Conservation (phyloP, 2,113 vertebrate species). For the Aepyceros melampus region DNA sequence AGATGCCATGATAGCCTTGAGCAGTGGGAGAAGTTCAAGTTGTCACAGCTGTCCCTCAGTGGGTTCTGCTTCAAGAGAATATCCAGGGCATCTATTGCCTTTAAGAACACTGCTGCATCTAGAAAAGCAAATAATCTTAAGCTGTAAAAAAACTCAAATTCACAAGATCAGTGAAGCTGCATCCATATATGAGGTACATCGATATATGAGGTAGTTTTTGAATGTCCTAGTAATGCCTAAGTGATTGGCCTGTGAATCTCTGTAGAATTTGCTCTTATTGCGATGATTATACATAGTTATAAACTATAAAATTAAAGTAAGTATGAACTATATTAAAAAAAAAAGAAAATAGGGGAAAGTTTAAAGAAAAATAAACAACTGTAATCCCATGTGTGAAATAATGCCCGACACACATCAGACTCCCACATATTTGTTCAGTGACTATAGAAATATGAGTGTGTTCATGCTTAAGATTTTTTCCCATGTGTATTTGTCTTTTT, state of each 20-base stretch:
- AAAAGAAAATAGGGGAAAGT: not conserved
- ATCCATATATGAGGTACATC: conserved; percentile 42
- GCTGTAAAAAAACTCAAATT: conserved; percentile 85
- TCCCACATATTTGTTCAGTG: not conserved
- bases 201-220: conserved; percentile 80
- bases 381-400: not conserved
- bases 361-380: not conserved
- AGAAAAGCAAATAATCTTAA: conserved; percentile 99
- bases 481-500: not conserved
- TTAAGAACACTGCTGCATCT: conserved; percentile 98
- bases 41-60: conserved; percentile 93
- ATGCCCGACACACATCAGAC: no score
- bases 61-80: conserved; percentile 98
- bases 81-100: conserved; percentile 96
- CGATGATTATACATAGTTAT: conserved; percentile 92
- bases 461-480: not conserved
- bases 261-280: conserved; percentile 87
- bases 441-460: not conserved
- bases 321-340: conserved; percentile 72
- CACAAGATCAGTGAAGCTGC: conserved; percentile 84
- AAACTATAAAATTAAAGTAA: conserved; percentile 87
- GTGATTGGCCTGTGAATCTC: conserved; percentile 81
- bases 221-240: conserved; percentile 86
- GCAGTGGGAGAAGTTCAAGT: conserved; percentile 98
- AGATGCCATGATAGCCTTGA: conserved; percentile 94